phyloP scores from a whole-genome alignment of 1,140 invertebrate species.

The Lepidurus packardi region DNA sequence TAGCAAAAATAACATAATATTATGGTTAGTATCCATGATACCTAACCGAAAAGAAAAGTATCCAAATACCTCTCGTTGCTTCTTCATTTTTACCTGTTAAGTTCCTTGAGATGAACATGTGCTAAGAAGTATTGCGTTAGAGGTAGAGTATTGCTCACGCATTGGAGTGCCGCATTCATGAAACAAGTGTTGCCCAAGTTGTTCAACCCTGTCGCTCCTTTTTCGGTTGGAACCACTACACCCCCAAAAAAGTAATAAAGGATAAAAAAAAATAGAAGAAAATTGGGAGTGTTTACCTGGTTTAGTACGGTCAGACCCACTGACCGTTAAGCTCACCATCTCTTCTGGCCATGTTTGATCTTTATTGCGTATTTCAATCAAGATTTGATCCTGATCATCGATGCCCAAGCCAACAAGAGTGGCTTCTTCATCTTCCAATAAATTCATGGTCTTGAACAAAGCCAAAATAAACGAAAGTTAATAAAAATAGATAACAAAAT shows the following conservation, averaged over 20 bases:
- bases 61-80: constrained; percentile 9
- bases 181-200: constrained; percentile 88
- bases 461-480: constrained; percentile 26
- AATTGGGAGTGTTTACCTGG: constrained; percentile 2
- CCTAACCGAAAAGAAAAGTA: too few relatives aligned
- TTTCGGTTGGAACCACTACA: constrained; percentile 42
- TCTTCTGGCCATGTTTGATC: constrained; percentile 89
- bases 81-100: constrained; percentile 57
- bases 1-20: too few relatives aligned
- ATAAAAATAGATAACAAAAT: constrained; percentile 29
- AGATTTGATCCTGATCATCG: constrained; percentile 63
- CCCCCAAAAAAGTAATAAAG: neutral
- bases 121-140: constrained; percentile 72
- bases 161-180: constrained; percentile 84
- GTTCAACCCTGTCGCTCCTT: constrained; percentile 77
- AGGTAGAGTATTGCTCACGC: constrained; percentile 71
- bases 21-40: too few relatives aligned
- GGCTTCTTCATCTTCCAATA: constrained; percentile 69
- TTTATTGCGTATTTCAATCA: constrained; percentile 74
- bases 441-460: constrained; percentile 47
- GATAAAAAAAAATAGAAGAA: neutral
- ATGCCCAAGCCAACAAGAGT: constrained; percentile 64
- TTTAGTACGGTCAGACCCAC: constrained; percentile 25
- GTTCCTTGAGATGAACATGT: constrained; percentile 72
- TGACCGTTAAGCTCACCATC: constrained; percentile 50